phyloP scores from a whole-genome alignment of 2,888 invertebrate species.

The Crematogaster levior region DNA sequence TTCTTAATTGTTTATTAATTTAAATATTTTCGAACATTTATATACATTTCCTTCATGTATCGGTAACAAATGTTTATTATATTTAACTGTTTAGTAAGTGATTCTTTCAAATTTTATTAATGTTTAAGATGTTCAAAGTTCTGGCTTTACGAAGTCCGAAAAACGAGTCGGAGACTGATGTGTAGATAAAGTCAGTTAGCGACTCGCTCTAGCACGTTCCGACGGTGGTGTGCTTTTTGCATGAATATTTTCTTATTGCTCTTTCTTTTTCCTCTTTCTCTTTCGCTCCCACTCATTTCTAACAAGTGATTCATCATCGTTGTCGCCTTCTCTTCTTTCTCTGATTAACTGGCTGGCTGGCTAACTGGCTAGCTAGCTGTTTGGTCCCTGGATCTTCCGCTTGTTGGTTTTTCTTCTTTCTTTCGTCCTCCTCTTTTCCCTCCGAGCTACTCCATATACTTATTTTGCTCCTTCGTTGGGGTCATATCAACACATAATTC shows the following conservation, averaged over 20 bases:
- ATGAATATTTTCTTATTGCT: conserved; percentile 76
- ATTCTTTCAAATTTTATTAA: neutral
- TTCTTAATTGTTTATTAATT: conserved; percentile 5
- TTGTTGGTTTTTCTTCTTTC: conserved; percentile 65
- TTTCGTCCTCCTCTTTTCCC: conserved; percentile 44
- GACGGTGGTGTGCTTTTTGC: conserved; percentile 76
- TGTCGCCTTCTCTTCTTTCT: conserved; percentile 76
- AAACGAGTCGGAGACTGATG: conserved; percentile 68
- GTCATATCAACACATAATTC: conserved; percentile 76
- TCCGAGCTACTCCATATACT: conserved; percentile 70
- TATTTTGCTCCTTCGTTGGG: conserved; percentile 78
- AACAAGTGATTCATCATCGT: conserved; percentile 82
- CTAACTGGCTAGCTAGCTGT: conserved; percentile 65
- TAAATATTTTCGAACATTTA: neutral
- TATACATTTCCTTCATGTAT: neutral
- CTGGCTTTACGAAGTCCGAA: conserved; percentile 47
- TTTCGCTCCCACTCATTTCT: conserved; percentile 73
- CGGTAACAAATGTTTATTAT: neutral
- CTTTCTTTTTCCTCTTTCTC: conserved; percentile 71
- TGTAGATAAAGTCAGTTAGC: conserved; percentile 84
- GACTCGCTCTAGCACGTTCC: conserved; percentile 84
- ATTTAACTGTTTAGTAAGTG: neutral
- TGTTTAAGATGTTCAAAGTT: conserved; percentile 58
- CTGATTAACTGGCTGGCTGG: conserved; percentile 56
- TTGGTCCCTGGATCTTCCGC: conserved; percentile 56